Base-by-base conservation (phyloP, 2,797 vertebrate genomes). In the Halcyon smyrnensis region DNA sequence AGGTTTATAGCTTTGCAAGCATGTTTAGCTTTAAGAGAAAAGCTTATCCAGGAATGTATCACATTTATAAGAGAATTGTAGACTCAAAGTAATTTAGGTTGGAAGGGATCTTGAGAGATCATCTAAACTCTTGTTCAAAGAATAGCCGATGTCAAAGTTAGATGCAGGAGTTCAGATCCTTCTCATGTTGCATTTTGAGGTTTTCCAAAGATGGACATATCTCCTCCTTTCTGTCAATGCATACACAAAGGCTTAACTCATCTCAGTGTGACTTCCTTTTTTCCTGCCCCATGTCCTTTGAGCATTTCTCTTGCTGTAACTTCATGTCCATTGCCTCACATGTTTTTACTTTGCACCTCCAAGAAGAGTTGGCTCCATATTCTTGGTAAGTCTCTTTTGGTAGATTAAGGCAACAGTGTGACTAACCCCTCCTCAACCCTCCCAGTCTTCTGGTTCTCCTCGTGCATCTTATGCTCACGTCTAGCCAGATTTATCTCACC, bases 271-370 rank as follows among this genome's bases (percentile, higher is more conserved):
- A 30, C 39, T 8, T 13, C 16, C 24, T 19, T 34, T 23, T 13
- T 3, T 4, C 0, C 1, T 2, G 6, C 4, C 5, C 3, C 18
- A 23, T 32, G 34, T 43, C 28, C 53, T 62, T 30, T 46, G 20
- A 87, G 16, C 16, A 59, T 68, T 75, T 62, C 37, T 10, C 18
- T 76, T 79, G 12, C 12, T 62, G 16, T 43, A 90, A 59, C 36
- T 63, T 59, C 8, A 21, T 0, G 0, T 37, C 20, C 6, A 57
- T 18, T 3, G 2, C 23, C 18, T 70, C 32, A 54, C 0, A 23
- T 3, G 0, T 37, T 92, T 83, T 73, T n/a, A 23, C 25, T 74
- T 34, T 53, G 27, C 12, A 50, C 27, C 15, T 80, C 46, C 11
- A 32, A 68, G 36, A 86, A 51, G 10, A 64, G 34, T 25, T 60